These are phyloP conservation scores for Mesocentrotus franciscanus DNA, from an alignment of 53 echinoderm and acorn worm genomes.

Conservation along the genomic window DNA sequence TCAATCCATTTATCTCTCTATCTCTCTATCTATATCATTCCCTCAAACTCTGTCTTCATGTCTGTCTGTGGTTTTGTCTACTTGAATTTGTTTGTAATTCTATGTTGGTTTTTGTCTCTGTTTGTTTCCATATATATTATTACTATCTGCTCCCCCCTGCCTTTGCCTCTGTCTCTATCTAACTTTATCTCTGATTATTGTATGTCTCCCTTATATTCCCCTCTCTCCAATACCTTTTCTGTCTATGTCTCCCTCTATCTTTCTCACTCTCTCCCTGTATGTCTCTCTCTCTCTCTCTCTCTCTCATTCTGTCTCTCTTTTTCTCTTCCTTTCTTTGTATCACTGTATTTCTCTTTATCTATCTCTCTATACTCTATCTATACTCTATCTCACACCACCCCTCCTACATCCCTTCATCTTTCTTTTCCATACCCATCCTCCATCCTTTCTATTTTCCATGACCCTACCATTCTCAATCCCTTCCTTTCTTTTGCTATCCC, in stretches of 20 bases:
- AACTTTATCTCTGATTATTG: not conserved
- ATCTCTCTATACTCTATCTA: not conserved
- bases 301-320: not conserved
- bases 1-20: too few relatives aligned
- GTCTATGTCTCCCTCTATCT: not conserved
- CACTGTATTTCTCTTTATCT: not conserved
- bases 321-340: not conserved
- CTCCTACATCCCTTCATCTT: not conserved
- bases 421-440: not conserved
- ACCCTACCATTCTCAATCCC: not conserved
- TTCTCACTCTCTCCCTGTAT: not conserved
- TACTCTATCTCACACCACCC: not conserved
- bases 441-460: not conserved
- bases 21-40: not conserved
- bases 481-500: not conserved
- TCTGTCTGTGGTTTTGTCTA: not conserved
- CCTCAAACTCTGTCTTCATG: not conserved
- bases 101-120: too few relatives aligned
- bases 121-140: too few relatives aligned
- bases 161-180: not conserved
- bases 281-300: not conserved
- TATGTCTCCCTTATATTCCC: not conserved
- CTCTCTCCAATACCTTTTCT: not conserved
- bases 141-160: too few relatives aligned
- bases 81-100: too few relatives aligned